Percentiles rank a stretch among this genome's conserved stretches.
Conservation (phyloP, 2,888 invertebrate species). For the Drosophila colorata region DNA sequence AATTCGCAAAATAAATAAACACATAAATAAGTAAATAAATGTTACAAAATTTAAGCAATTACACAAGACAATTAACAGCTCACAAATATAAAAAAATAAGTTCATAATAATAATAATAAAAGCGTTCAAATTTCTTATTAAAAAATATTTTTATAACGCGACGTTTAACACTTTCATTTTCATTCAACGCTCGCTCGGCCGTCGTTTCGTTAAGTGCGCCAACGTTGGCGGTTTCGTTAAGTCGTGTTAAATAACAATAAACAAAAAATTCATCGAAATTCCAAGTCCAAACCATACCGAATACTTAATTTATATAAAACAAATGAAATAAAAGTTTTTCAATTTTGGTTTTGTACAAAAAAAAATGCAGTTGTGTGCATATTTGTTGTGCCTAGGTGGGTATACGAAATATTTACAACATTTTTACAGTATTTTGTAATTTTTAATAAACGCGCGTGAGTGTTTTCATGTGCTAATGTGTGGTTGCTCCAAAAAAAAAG, state of each 20-base stretch:
- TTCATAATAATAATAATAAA: slow-evolving; percentile 20
- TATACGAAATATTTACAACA: slow-evolving; percentile 43
- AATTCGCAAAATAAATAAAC: slow-evolving; percentile 52
- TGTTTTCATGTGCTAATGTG: slow-evolving; percentile 57
- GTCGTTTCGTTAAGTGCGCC: slow-evolving; percentile 52
- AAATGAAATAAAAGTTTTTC: slow-evolving; percentile 41
- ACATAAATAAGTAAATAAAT: slow-evolving; percentile 51
- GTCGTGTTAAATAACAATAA: slow-evolving; percentile 73
- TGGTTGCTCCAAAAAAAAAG: slow-evolving; percentile 18
- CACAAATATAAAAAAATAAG: slow-evolving; percentile 12
- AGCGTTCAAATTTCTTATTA: slow-evolving; percentile 14
- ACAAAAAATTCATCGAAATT: slow-evolving; percentile 45
- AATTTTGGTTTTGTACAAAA: slow-evolving; percentile 9
- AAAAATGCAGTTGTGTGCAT: slow-evolving; percentile 67
- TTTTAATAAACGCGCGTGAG: slow-evolving; percentile 3
- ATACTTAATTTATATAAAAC: slow-evolving; percentile 17
- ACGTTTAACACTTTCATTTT: slow-evolving; percentile 77
- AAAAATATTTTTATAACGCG: slow-evolving; percentile 37
- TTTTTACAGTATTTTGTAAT: slow-evolving; percentile 49
- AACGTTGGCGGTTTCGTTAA: slow-evolving; percentile 54
- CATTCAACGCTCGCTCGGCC: slow-evolving; percentile 37
- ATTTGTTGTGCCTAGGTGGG: slow-evolving; percentile 69
- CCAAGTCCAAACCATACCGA: slow-evolving; percentile 24
- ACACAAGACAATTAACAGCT: slow-evolving; percentile 36
- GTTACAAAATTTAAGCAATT: slow-evolving; percentile 58